phyloP scores from a whole-genome alignment of 35 echinoderm and acorn worm species.

The Lytechinus pictus region DNA sequence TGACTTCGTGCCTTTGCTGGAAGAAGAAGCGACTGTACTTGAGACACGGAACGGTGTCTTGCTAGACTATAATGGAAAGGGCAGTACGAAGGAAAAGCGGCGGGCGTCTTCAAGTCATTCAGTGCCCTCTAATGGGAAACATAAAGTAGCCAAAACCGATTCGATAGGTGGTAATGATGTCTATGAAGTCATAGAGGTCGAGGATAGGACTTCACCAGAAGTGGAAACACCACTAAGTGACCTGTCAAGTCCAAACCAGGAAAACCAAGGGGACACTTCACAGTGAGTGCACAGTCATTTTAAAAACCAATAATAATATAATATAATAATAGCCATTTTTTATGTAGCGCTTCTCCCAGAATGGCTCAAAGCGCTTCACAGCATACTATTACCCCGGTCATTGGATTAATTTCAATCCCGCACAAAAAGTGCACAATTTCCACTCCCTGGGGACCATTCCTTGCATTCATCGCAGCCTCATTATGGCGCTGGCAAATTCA shows the following conservation, averaged over 20 bases:
- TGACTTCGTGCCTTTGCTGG: neutral
- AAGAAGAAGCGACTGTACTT: conserved; percentile 10
- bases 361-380: no score
- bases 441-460: no score
- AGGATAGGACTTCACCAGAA: neutral
- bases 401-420: no score
- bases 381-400: no score
- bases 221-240: neutral
- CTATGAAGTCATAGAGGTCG: neutral
- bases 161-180: neutral
- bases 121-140: neutral
- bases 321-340: no score
- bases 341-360: no score
- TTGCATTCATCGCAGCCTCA: no score
- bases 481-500: no score
- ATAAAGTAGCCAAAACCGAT: neutral
- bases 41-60: conserved; percentile 15
- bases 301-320: no score
- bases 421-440: no score
- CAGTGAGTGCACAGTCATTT: neutral
- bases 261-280: neutral
- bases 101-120: neutral
- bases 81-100: neutral
- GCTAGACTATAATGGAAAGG: neutral
- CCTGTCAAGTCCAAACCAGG: neutral